phyloP scores from a whole-genome alignment of 2,888 invertebrate genomes.

The Acanthopleura granulata region DNA sequence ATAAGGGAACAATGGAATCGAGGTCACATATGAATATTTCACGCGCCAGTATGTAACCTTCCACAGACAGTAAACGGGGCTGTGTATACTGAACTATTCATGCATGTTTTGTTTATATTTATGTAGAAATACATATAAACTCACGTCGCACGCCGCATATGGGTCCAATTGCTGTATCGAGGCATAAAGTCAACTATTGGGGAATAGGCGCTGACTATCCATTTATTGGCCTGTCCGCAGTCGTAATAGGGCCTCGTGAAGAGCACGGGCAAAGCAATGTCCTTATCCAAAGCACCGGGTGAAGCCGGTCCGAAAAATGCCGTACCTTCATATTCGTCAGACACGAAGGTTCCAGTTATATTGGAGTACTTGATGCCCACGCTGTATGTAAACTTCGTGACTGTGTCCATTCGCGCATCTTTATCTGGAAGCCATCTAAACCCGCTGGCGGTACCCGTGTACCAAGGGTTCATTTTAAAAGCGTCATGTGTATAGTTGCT shows the following conservation, averaged over 20 bases:
- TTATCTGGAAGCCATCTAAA: slow-evolving; percentile 38
- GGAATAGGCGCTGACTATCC: slow-evolving; percentile 93
- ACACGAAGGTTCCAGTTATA: slow-evolving; percentile 51
- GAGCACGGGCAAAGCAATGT: slow-evolving; percentile 82
- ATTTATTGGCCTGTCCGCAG: slow-evolving; percentile 94
- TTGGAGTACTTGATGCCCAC: slow-evolving; percentile 60
- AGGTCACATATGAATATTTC: no score
- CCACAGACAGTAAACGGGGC: no score
- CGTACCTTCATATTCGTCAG: slow-evolving; percentile 42
- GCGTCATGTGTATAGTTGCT: slow-evolving; percentile 82
- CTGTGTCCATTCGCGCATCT: slow-evolving; percentile 10
- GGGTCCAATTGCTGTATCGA: slow-evolving; percentile 63
- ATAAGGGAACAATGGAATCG: no score
- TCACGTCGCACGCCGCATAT: slow-evolving; percentile 63
- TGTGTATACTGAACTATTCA: no score
- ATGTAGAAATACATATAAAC: neutral
- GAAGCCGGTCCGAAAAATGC: slow-evolving; percentile 60
- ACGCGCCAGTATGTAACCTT: no score
- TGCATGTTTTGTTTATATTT: no score
- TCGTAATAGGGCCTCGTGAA: slow-evolving; percentile 97
- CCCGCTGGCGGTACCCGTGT: neutral
- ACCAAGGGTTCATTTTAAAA: slow-evolving; percentile 43
- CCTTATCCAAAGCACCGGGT: slow-evolving; percentile 65
- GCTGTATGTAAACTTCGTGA: slow-evolving; percentile 43
- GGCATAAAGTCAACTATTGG: slow-evolving; percentile 97